Base-by-base conservation (phyloP, 2,888 invertebrate species). In the Therioaphis trifolii region DNA sequence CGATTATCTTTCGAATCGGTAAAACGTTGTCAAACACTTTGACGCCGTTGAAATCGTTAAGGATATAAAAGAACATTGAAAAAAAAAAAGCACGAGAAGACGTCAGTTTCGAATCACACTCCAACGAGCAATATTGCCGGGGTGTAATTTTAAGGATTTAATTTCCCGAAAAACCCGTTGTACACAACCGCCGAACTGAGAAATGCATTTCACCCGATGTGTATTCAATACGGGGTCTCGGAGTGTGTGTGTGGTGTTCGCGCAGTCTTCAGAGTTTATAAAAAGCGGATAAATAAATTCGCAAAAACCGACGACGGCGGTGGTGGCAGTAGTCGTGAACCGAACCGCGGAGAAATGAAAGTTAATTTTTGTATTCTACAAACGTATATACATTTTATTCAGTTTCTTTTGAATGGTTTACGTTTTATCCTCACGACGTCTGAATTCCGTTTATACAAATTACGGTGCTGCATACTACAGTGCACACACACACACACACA, bases 141-240 rank as follows among this genome's bases (percentile, higher is more conserved):
- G n/a, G n/a, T n/a, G 40, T 77, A 49, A 77, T 61, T 61, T 21
- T 29, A 66, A 29, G 49, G 29, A 77, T 29, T 66, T 49, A 35
- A 77, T 66, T 77, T 63, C 27, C 24, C 14, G 63, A 63, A 76
- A 75, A n/a, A 76, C 29, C 63, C 63, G 29, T 66, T 77, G 11
- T 11, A 18, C 14, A 4, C 43, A 18, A n/a, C 24, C 40, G 9
- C 9, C 24, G 58, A 24, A 15, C 58, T 24, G 40, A 43, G 29
- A 15, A 55, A 58, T 18, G 52, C 7, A n/a, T n/a, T n/a, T n/a
- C n/a, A n/a, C n/a, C n/a, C n/a, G n/a, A n/a, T n/a, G n/a, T n/a
- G n/a, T n/a, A n/a, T n/a, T n/a, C n/a, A n/a, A n/a, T n/a, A n/a
- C n/a, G n/a, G n/a, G n/a, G n/a, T n/a, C n/a, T n/a, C n/a, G n/a